A percentile compares a stretch with the other conserved stretches of the same genome.
Conservation (phyloP, 2,797 vertebrate genomes). For the Sebastolobus alascanus region DNA sequence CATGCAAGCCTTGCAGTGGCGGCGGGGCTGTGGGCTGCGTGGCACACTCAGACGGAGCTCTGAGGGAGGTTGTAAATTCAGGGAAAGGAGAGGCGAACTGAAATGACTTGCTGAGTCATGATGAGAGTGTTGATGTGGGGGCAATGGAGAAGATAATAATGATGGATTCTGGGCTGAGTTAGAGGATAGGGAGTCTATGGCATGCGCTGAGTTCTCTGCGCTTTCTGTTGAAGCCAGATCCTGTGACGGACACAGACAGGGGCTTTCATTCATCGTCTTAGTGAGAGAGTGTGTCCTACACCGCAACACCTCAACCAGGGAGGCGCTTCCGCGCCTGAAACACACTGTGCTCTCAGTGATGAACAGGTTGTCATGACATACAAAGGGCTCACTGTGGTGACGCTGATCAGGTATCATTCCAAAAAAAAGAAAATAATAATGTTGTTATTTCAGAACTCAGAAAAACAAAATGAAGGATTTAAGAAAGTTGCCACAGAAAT, state of each 20-base stretch:
- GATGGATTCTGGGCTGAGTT: conserved; percentile 42
- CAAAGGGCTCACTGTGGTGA: conserved; percentile 74
- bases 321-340: conserved; percentile 72
- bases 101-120: conserved; percentile 70
- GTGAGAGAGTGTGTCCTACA: conserved; percentile 59
- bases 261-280: conserved; percentile 32
- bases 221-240: conserved; percentile 27
- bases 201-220: conserved; percentile 30
- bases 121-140: conserved; percentile 44
- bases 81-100: conserved; percentile 46
- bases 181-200: conserved; percentile 24
- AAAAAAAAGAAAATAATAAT: conserved; percentile 55
- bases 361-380: conserved; percentile 54
- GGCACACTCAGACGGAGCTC: conserved; percentile 41
- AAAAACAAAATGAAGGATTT: conserved; percentile 25
- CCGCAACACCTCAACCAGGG: conserved; percentile 68
- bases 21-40: conserved; percentile 38
- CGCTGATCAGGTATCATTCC: conserved; percentile 63
- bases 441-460: conserved; percentile 40
- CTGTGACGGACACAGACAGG: conserved; percentile 47
- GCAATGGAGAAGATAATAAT: conserved; percentile 42
- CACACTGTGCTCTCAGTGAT: conserved; percentile 41
- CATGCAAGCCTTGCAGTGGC: conserved; percentile 70
- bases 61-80: conserved; percentile 52
- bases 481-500: conserved; percentile 2